Base-by-base conservation (phyloP, 1,140 invertebrate genomes). In the Heliconius eleuchia region DNA sequence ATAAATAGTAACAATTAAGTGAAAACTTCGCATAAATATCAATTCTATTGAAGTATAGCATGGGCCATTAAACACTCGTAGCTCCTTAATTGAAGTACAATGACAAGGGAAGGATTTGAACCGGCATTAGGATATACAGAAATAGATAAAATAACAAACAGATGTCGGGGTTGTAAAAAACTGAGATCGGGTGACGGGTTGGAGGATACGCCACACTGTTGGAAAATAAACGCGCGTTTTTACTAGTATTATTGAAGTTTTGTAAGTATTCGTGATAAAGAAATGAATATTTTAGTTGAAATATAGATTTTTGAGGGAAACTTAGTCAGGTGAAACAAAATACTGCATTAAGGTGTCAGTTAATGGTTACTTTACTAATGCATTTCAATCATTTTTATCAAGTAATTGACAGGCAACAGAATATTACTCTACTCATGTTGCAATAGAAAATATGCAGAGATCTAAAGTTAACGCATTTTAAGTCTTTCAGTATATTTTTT, bases 71-170 rank as follows among this genome's bases (percentile, higher is more conserved):
- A 89, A 88, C 60, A 87, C 80, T 82, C 84, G 86, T 84, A 81
- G 85, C 79, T 86, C 81, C 85, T 90, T 93, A 93, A 92, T 93
- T 91, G 90, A 90, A 82, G 80, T 84, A 90, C 90, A 93, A 93
- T 91, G 85, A 90, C 88, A 87, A 87, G 85, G 85, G 85, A 85
- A 82, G 87, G 84, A 87, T 86, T 87, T 79, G 74, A 77, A 80
- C 73, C 78, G 79, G 83, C 84, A 86, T 85, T 87, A 87, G 89
- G 91, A 90, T 88, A 81, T 89, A 86, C 92, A 23, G 78, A 90
- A 93, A 93, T 93, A 93, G 90, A 89, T 75, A 71, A 82, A 88
- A 91, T 91, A 92, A 92, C 92, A 92, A 92, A 93, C 92, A 93
- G 84, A 91, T 93, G 92, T 88, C 87, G 71, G 75, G 42, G 80